A percentile compares a stretch with the other conserved stretches of the same genome.
Conservation (phyloP, 2,113 vertebrate species). For the Bufo gargarizans region DNA sequence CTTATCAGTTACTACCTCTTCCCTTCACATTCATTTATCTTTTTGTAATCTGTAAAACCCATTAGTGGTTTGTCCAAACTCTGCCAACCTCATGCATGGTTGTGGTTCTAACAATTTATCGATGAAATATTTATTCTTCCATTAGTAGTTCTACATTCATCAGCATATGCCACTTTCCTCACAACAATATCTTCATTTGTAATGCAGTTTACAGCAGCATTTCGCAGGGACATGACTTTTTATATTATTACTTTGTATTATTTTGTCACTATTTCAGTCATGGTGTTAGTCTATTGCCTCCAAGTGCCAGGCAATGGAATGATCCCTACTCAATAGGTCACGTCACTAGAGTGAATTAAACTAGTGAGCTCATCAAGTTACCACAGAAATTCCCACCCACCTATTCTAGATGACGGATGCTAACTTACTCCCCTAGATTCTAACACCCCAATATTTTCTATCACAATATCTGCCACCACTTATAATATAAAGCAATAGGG, state of each 20-base stretch:
- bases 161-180: constrained; percentile 13
- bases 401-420: too few species aligned
- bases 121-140: constrained; percentile 46
- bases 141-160: constrained; percentile 39
- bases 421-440: too few species aligned
- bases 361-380: too few species aligned
- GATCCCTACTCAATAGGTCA: too few species aligned
- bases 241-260: background rate
- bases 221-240: background rate
- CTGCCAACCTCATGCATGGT: constrained; percentile 26
- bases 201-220: constrained; percentile 22
- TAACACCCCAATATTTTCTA: too few species aligned
- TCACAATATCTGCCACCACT: too few species aligned
- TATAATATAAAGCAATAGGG: too few species aligned
- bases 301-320: background rate
- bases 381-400: background rate
- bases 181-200: background rate
- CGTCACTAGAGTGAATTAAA: too few species aligned
- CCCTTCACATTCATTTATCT: constrained; percentile 33
- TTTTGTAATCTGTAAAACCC: constrained; percentile 46
- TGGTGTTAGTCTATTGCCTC: background rate
- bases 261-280: background rate
- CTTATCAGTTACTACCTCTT: constrained; percentile 53
- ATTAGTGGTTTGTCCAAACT: constrained; percentile 49
- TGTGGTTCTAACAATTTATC: background rate